These are phyloP conservation scores for Pseudorhombus dupliciocellatus DNA, from an alignment of 2,113 vertebrate species.

Conservation along the genomic window DNA sequence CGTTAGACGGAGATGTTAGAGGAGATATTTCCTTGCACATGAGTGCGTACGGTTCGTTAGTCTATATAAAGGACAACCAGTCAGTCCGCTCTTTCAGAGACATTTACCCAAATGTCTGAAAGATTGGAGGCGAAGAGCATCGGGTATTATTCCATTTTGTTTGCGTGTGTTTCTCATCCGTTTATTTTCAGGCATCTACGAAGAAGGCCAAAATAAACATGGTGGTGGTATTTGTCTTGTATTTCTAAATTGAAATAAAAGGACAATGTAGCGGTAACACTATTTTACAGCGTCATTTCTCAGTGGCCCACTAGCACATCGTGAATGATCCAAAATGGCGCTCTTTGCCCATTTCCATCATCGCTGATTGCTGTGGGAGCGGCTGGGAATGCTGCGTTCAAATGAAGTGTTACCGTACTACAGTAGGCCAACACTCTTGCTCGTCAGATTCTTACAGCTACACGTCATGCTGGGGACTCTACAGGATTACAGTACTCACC, in stretches of 20 bases:
- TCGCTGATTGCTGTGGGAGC: constrained; percentile 62
- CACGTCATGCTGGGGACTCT: constrained; percentile 81
- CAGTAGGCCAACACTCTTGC: constrained; percentile 84
- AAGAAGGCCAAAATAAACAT: constrained; percentile 72
- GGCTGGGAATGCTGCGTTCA: constrained; percentile 78
- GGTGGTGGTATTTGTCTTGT: constrained; percentile 49
- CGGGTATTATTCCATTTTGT: constrained; percentile 60
- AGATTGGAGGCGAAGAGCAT: constrained; percentile 67
- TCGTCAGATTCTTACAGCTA: constrained; percentile 73
- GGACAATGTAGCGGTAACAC: constrained; percentile 83
- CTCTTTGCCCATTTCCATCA: constrained; percentile 68
- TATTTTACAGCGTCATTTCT: constrained; percentile 82
- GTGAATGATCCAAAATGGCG: constrained; percentile 68
- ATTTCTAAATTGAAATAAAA: constrained; percentile 73
- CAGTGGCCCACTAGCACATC: constrained; percentile 59
- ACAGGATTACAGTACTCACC: constrained; percentile 83
- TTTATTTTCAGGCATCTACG: constrained; percentile 78
- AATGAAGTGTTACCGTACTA: constrained; percentile 86
- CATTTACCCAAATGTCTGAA: constrained; percentile 84
- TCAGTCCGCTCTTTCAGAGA: constrained; percentile 74
- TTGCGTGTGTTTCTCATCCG: constrained; percentile 56
- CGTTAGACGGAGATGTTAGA: constrained; percentile 45
- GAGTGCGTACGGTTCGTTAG: constrained; percentile 66
- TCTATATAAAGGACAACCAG: constrained; percentile 68
- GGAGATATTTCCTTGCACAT: constrained; percentile 23